Conservation (phyloP, 2,888 invertebrate species). For the Leistus spinibarbis region DNA sequence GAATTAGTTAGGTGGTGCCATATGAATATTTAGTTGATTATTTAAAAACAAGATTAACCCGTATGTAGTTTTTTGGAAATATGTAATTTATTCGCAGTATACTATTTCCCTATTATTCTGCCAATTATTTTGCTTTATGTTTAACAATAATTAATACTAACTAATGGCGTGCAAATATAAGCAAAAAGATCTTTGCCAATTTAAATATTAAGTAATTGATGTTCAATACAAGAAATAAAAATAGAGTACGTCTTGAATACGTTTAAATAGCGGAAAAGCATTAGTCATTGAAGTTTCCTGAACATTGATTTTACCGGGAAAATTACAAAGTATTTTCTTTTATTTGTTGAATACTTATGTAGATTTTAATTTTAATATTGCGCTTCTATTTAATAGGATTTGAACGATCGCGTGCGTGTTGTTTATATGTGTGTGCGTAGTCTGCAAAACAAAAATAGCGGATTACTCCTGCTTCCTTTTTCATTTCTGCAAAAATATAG, state of each 20-base stretch:
- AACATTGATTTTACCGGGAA: slow-evolving; percentile 16
- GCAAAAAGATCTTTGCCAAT: slow-evolving; percentile 2
- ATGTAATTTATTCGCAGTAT: neutral
- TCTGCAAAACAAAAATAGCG: too few relatives aligned
- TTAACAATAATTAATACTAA: neutral
- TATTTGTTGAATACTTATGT: neutral
- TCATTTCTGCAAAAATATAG: too few relatives aligned
- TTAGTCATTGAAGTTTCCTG: slow-evolving; percentile 19
- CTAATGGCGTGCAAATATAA: slow-evolving; percentile 23
- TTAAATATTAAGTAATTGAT: slow-evolving; percentile 21
- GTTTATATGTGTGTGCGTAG: neutral
- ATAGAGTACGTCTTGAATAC: neutral
- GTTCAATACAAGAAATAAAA: slow-evolving; percentile 4
- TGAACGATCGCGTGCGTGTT: neutral
- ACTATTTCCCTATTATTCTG: neutral
- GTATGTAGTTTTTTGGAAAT: too few relatives aligned
- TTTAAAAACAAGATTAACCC: too few relatives aligned
- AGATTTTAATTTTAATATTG: neutral
- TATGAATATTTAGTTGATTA: too few relatives aligned
- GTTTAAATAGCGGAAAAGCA: neutral
- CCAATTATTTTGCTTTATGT: neutral
- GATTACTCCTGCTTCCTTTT: too few relatives aligned
- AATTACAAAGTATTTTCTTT: neutral
- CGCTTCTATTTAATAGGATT: neutral
- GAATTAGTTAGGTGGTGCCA: too few relatives aligned